These are phyloP conservation scores for Chiloscyllium plagiosum DNA, from an alignment of 2,113 vertebrate genomes.

Conservation along the genomic window DNA sequence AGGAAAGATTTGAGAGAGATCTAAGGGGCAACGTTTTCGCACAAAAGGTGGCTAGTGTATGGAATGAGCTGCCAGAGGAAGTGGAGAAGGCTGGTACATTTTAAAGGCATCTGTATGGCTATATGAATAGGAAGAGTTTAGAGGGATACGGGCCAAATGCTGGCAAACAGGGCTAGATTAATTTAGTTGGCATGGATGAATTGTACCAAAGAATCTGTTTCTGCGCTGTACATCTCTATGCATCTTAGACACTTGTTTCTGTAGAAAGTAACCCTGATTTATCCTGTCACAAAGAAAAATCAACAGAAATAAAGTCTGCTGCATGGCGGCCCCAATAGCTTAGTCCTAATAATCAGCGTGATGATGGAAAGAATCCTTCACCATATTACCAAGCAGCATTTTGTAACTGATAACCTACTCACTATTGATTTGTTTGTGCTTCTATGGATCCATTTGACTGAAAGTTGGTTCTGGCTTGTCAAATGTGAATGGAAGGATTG, in stretches of 20 bases:
- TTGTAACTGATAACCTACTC: not conserved
- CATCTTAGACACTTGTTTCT: not conserved
- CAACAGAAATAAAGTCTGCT: not conserved
- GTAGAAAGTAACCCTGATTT: not conserved
- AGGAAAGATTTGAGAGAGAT: too few species aligned
- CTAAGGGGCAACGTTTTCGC: too few species aligned
- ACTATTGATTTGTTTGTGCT: not conserved
- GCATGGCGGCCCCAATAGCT: not conserved
- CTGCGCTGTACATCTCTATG: too few species aligned
- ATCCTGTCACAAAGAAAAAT: not conserved
- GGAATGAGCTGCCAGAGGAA: too few species aligned
- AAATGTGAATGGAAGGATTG: not conserved
- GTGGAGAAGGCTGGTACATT: too few species aligned
- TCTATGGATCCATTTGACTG: not conserved
- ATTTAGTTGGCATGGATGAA: too few species aligned
- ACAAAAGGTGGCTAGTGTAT: too few species aligned
- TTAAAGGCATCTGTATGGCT: too few species aligned
- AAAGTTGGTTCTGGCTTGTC: not conserved
- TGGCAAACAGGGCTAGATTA: too few species aligned
- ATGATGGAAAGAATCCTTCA: not conserved
- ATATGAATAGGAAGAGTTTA: too few species aligned
- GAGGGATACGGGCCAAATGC: too few species aligned
- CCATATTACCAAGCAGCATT: not conserved
- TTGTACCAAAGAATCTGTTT: too few species aligned
- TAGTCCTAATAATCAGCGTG: not conserved